These are phyloP conservation scores for Melanotaenia parkinsoni DNA, from an alignment of 2,797 vertebrate genomes.

Conservation along the genomic window DNA sequence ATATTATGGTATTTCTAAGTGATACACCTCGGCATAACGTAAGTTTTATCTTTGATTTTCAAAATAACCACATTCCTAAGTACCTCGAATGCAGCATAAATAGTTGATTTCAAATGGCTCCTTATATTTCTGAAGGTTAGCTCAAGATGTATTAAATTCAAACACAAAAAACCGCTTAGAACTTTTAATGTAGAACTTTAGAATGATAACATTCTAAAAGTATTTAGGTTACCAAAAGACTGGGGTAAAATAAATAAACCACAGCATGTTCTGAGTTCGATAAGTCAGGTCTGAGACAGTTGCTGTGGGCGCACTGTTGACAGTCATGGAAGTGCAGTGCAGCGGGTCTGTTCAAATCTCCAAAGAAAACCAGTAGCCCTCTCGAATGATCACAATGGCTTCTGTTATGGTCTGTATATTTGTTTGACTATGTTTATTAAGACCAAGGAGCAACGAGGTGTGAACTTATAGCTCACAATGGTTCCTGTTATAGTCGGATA, in stretches of 20 bases:
- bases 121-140: neutral
- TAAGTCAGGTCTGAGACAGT: constrained; percentile 62
- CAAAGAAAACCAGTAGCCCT: neutral
- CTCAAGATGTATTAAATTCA: neutral
- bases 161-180: neutral
- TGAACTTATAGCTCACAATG: neutral
- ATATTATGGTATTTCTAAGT: neutral
- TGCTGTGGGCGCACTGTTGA: constrained; percentile 64
- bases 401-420: constrained; percentile 78
- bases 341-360: constrained; percentile 31
- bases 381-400: constrained; percentile 63
- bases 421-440: neutral
- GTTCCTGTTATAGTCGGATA: constrained; percentile 20
- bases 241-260: neutral
- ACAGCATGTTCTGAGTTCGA: constrained; percentile 52
- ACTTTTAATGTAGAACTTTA: too few species aligned
- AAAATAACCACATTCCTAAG: neutral
- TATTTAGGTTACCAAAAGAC: neutral
- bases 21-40: neutral
- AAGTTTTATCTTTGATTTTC: rapidly evolving
- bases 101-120: neutral
- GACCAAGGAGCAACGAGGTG: neutral
- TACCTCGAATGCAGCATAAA: constrained; percentile 15
- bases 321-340: constrained; percentile 38
- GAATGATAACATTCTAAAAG: neutral